Conservation (phyloP, 2,113 vertebrate genomes). For the Phainopepla nitens region DNA sequence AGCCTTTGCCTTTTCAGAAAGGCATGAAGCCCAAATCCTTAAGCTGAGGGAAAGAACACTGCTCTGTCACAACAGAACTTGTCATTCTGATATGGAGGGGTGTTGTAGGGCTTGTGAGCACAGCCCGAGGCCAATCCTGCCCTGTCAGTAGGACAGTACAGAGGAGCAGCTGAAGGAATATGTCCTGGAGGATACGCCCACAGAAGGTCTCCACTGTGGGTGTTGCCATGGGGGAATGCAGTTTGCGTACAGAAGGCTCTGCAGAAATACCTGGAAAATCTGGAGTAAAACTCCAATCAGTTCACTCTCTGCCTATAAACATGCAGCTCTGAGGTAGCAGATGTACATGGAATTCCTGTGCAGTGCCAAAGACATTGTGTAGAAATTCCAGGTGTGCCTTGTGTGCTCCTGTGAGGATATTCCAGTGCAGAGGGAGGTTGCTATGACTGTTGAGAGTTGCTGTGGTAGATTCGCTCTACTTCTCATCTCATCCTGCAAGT, state of each 20-base stretch:
- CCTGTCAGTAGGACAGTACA: background rate
- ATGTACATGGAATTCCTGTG: accelerated
- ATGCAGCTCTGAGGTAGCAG: background rate
- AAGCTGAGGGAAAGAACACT: background rate
- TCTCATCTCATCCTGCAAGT: background rate
- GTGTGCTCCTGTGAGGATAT: background rate
- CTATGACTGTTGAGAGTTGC: background rate
- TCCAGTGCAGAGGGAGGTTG: background rate
- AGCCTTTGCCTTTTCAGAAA: background rate
- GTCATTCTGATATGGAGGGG: background rate
- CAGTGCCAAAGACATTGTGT: background rate
- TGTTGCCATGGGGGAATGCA: background rate
- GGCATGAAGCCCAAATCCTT: background rate
- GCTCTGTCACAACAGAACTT: background rate
- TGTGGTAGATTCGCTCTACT: background rate
- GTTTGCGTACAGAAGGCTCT: background rate
- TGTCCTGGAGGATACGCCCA: background rate
- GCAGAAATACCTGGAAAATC: background rate
- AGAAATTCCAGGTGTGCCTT: background rate
- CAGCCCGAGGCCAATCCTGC: background rate
- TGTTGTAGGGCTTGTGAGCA: background rate
- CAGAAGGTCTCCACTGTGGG: background rate
- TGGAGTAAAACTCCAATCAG: background rate
- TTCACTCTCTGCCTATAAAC: background rate
- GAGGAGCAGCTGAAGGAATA: background rate